Evolutionary conservation across 2,797 vertebrate genomes (phyloP), one percentile per base, ranked within the genome.

Genomic region (Brachyalestes nurse): DNA sequence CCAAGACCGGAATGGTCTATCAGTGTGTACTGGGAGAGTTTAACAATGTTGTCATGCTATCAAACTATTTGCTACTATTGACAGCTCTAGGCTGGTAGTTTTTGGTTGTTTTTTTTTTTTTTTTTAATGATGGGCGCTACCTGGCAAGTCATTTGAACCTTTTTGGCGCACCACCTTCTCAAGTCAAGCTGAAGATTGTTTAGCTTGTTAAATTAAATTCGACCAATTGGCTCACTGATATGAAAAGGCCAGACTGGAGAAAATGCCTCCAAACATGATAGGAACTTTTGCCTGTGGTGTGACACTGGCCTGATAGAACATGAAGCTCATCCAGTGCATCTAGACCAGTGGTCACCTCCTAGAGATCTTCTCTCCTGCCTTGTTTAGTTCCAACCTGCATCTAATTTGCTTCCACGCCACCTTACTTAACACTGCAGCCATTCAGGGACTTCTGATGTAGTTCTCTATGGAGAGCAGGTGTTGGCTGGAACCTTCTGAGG

Each of bases 61-160:
- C 10, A 73, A 42, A 60, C 57, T 45, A 23, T 5, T 6, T 40
- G 13, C 14, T 61, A 42, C 25, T 10, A 13, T 67, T 38, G 9
- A 45, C 21, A 67, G 9, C n/a, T 25, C 2, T 71, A 72, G 64
- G 51, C 45, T 51, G 64, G 53, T 65, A 19, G 45, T 28, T 28
- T 62, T 62, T 14, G 8, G 16, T 12, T 49, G 8, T 49, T 12
- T 12, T 49, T 12, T 49, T 49, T 12, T 16, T 17, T 42, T 72
- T 23, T 7, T 49, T 81, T 38, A 4, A 2, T 23, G 25, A 13
- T 34, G 8, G 13, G 28, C 21, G 13, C 21, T 3, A 16, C 1
- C 21, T 51, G 61, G 42, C 21, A 75, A 70, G 71, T 64, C 81
- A 62, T 53, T 74, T 49, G 45, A 79, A 67, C 53, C 49, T 21